A percentile compares a stretch with the other conserved stretches of the same genome.
Conservation (phyloP, 92 coral and sea anemone species). For the Anthopleura xanthogrammica region DNA sequence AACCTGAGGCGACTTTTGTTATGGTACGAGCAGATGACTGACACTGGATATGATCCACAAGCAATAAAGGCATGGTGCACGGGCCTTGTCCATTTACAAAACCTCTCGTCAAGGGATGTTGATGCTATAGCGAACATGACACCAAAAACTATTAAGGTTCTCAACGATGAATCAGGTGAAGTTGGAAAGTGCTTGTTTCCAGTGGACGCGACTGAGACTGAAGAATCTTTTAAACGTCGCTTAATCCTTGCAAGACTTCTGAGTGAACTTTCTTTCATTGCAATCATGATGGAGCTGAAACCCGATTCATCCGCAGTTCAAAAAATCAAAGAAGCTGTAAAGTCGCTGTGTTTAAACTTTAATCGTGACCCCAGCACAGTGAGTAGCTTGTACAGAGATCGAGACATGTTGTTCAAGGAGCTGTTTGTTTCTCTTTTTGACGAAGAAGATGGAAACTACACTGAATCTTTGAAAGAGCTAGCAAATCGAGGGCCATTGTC, state of each 20-base stretch:
- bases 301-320: neutral
- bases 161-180: conserved; percentile 26
- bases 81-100: conserved; percentile 31
- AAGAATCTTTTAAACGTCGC: conserved; percentile 28
- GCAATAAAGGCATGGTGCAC: conserved; percentile 60
- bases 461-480: neutral
- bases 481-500: neutral
- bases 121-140: conserved; percentile 56
- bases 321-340: conserved; percentile 3
- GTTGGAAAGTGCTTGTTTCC: conserved; percentile 35
- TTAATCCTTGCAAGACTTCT: conserved; percentile 54
- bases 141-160: conserved; percentile 9
- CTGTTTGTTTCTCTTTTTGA: neutral
- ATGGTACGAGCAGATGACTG: conserved; percentile 47
- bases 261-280: conserved; percentile 33
- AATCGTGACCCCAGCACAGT: neutral
- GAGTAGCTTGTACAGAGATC: conserved; percentile 16
- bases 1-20: conserved; percentile 35
- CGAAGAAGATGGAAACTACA: neutral
- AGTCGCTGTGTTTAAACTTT: conserved; percentile 1
- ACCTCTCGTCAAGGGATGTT: conserved; percentile 48
- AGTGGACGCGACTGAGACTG: conserved; percentile 20
- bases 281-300: neutral
- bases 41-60: conserved; percentile 25
- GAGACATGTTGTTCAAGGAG: conserved; percentile 5